Base-by-base conservation (phyloP, 2,797 vertebrate species). In the Mallotus villosus region DNA sequence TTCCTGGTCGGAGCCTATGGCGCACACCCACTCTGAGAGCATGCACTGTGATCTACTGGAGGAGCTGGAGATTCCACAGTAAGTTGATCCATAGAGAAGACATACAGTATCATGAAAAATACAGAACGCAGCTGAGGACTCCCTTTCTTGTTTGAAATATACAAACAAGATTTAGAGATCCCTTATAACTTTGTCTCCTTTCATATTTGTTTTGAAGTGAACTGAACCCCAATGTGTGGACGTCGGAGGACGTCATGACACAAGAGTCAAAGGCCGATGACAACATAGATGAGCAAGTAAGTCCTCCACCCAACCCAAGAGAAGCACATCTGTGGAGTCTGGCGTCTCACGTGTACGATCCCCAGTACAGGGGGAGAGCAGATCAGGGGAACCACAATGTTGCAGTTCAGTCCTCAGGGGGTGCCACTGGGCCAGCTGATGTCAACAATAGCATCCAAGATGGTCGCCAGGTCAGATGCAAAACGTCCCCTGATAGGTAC, bases 11-110 rank as follows among this genome's bases (percentile, higher is more conserved):
- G 94, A 96, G 76, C 91, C 93, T 74, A 80, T 92, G 81, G 92
- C 92, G 75, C 93, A 95, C 66, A 84, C 85, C 68, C 93, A 92
- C 72, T 95, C 94, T 79, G 96, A 96, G 57, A 94, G 92, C 82
- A 87, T 88, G 67, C 93, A 94, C 79, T 85, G 86, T n/a, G 93
- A 96, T 81, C 87, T 96, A 82, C 89, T 96, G 88, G 95, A 95
- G 84, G 96, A 96, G 71, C 81, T 87, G 3, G 94, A 94, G 76
- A 92, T 92, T 78, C 83, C 89, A 77, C 90, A 91, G 93, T 94
- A 83, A 84, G 81, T 89, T 0, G 49, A 68, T 76, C 0, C 72
- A 74, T 82, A 41, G 0, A 66, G 74, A 63, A 61, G 22, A 27
- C 19, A 17, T 3, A 55, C 51, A n/a, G 51, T 55, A n/a, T 55